A percentile compares a stretch with the other conserved stretches of the same genome.
Evolutionary conservation across 2,888 invertebrate species (phyloP).

Genomic region (Eupithecia subfuscata): DNA sequence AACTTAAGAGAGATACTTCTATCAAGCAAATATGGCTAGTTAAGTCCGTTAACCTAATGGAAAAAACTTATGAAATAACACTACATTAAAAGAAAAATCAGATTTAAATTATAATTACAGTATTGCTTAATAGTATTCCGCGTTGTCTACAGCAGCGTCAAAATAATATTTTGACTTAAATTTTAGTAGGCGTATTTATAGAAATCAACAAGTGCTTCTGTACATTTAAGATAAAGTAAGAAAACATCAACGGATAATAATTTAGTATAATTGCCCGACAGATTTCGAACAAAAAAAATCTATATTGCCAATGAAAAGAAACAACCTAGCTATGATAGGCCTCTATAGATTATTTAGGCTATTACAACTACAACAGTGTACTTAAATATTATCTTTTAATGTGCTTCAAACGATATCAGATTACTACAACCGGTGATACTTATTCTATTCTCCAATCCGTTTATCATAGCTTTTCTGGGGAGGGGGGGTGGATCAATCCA

Average conservation of each 20-base stretch:
- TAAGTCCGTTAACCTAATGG: background rate
- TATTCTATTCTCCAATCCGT: background rate
- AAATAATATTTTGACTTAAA: constrained; percentile 18
- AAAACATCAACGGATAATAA: background rate
- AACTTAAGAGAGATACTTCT: background rate
- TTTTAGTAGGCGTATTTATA: background rate
- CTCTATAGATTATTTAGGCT: constrained; percentile 4
- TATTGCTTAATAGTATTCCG: constrained; percentile 51
- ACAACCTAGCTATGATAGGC: background rate
- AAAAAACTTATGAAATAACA: constrained; percentile 14
- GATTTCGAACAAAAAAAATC: background rate
- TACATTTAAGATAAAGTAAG: background rate
- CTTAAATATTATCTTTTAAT: background rate
- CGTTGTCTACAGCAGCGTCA: constrained; percentile 23
- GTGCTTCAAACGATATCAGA: constrained; percentile 1
- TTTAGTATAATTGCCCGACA: background rate
- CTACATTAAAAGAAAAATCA: constrained; percentile 32
- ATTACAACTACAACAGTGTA: background rate
- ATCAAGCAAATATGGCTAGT: background rate
- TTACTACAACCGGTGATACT: background rate
- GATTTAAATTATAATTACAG: constrained; percentile 43
- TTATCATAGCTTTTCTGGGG: background rate
- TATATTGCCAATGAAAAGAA: background rate
- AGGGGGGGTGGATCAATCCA: background rate
- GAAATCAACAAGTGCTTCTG: background rate